Percentiles rank a stretch among this genome's conserved stretches.
phyloP scores from a whole-genome alignment of 2,888 invertebrate species.

The Torymus aiolomorphi region DNA sequence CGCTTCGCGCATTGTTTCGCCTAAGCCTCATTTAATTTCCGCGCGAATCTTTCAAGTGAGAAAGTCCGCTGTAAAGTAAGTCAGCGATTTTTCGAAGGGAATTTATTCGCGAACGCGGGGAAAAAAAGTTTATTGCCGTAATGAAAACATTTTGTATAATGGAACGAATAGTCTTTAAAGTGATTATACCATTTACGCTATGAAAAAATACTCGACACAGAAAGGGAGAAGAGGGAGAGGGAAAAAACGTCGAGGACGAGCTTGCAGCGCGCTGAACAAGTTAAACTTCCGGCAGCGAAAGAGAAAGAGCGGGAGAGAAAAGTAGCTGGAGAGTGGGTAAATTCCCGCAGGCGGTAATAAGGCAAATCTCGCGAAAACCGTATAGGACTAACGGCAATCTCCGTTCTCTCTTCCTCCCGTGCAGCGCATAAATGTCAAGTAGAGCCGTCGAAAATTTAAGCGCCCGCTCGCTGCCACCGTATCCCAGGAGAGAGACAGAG shows the following conservation, averaged over 20 bases:
- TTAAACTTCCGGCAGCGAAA: no score
- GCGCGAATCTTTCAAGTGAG: neutral
- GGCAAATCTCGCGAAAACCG: conserved; percentile 31
- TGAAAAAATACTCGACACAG: neutral
- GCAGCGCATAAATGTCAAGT: conserved; percentile 32
- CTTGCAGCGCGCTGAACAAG: no score
- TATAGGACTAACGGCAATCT: conserved; percentile 23
- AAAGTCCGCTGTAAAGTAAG: neutral
- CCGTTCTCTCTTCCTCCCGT: neutral
- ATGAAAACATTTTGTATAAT: no score
- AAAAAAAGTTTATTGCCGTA: no score
- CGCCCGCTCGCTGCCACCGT: neutral
- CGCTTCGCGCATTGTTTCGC: conserved; percentile 5
- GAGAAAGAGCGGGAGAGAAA: no score
- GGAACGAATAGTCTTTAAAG: no score
- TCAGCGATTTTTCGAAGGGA: neutral
- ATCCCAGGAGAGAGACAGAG: neutral
- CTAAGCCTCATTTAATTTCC: conserved; percentile 27
- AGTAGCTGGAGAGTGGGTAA: conserved; percentile 16
- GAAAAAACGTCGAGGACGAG: no score
- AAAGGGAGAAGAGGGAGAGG: neutral
- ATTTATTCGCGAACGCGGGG: neutral
- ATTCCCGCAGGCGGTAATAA: conserved; percentile 28
- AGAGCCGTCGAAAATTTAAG: conserved; percentile 41
- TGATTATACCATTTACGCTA: no score